Evolutionary conservation across 2,113 vertebrate species (phyloP).

Genomic region (Tupaia tana): DNA sequence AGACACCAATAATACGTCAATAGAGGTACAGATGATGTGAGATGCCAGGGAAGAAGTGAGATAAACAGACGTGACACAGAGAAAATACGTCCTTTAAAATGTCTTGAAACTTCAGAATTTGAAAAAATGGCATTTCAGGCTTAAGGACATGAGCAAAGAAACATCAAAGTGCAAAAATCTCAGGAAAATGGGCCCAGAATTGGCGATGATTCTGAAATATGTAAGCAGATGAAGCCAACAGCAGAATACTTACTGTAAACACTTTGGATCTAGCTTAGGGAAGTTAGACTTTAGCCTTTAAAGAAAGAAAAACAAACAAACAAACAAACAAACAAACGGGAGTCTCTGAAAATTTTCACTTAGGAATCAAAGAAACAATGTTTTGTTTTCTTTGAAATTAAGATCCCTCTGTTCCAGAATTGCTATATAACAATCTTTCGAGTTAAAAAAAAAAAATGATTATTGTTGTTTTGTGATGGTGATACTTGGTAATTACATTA

Average conservation of each 20-base stretch:
- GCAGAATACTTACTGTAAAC: background rate
- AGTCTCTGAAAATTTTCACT: background rate
- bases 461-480: background rate
- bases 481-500: background rate
- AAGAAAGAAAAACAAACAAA: background rate
- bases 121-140: background rate
- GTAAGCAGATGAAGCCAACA: background rate
- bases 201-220: background rate
- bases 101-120: background rate
- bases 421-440: background rate
- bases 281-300: background rate
- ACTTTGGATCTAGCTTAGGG: background rate
- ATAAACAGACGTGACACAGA: background rate
- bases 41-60: background rate
- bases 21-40: background rate
- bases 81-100: background rate
- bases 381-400: background rate
- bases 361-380: background rate
- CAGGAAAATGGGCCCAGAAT: background rate
- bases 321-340: background rate
- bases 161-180: background rate
- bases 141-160: background rate
- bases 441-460: background rate
- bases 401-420: background rate
- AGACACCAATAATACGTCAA: background rate